These are phyloP conservation scores for Glossosoma conforme DNA, from an alignment of 1,140 invertebrate species.

Conservation along the genomic window DNA sequence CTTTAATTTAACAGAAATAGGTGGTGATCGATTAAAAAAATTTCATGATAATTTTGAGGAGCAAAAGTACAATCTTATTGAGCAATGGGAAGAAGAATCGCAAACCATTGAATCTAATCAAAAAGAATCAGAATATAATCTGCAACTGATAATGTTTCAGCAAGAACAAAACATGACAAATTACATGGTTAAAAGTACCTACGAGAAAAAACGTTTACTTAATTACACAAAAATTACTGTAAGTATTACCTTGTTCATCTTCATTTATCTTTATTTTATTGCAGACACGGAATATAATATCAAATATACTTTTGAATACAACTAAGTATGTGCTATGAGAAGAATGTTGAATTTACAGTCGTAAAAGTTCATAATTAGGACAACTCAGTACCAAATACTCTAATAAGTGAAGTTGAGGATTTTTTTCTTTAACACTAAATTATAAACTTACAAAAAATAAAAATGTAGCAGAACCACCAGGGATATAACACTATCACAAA, in stretches of 20 bases:
- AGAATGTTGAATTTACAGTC: too few relatives aligned
- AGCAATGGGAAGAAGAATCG: conserved; percentile 47
- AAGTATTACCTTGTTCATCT: neutral
- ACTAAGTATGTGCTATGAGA: too few relatives aligned
- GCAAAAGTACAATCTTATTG: conserved; percentile 48
- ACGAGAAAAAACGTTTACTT: conserved; percentile 11
- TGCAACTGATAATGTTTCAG: conserved; percentile 42
- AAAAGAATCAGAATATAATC: conserved; percentile 41
- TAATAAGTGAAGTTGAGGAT: too few relatives aligned
- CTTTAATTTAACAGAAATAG: conserved; percentile 44
- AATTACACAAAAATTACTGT: conserved; percentile 23
- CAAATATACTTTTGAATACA: too few relatives aligned
- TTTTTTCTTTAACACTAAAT: too few relatives aligned
- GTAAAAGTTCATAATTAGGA: too few relatives aligned
- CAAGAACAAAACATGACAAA: conserved; percentile 43
- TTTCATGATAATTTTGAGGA: conserved; percentile 51
- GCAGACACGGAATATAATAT: neutral
- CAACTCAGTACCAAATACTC: too few relatives aligned
- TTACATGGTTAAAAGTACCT: conserved; percentile 10
- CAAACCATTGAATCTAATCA: conserved; percentile 39
- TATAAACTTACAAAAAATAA: too few relatives aligned
- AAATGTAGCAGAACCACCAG: too few relatives aligned
- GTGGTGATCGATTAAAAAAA: conserved; percentile 47
- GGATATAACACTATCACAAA: too few relatives aligned
- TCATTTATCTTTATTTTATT: neutral